Conservation (phyloP, 2,888 invertebrate species). For the Tenthredo livida region DNA sequence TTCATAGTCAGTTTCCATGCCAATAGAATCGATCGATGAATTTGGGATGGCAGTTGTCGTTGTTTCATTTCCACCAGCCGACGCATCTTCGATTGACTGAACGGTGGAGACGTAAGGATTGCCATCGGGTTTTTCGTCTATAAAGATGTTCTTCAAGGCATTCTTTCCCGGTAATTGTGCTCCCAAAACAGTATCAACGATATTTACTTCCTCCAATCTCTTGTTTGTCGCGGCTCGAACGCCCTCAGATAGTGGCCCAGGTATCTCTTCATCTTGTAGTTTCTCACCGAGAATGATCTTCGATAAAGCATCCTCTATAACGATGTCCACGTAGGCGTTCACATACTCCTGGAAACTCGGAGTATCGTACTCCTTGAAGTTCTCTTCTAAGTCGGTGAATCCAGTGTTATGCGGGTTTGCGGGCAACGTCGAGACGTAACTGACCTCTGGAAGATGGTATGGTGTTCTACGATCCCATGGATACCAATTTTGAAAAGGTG, state of each 20-base stretch:
- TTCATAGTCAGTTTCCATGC: conserved; percentile 19
- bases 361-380: background rate
- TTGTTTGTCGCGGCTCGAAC: background rate
- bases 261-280: background rate
- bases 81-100: background rate
- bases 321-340: background rate
- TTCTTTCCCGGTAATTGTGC: conserved; percentile 10
- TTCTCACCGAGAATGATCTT: background rate
- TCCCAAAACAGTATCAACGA: background rate
- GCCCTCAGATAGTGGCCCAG: background rate
- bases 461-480: background rate
- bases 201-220: background rate
- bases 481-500: conserved; percentile 7
- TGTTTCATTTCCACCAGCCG: background rate
- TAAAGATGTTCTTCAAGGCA: conserved; percentile 45
- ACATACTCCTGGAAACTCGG: background rate
- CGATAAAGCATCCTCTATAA: conserved; percentile 8
- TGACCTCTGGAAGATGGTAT: background rate
- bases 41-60: background rate
- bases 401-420: background rate
- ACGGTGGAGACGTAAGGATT: conserved; percentile 49
- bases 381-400: background rate
- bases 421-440: background rate
- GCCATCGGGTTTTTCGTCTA: conserved; percentile 51
- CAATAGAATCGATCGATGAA: background rate